These are phyloP conservation scores for Anisognathus igniventris DNA, from an alignment of 2,797 vertebrate genomes.

Conservation along the genomic window DNA sequence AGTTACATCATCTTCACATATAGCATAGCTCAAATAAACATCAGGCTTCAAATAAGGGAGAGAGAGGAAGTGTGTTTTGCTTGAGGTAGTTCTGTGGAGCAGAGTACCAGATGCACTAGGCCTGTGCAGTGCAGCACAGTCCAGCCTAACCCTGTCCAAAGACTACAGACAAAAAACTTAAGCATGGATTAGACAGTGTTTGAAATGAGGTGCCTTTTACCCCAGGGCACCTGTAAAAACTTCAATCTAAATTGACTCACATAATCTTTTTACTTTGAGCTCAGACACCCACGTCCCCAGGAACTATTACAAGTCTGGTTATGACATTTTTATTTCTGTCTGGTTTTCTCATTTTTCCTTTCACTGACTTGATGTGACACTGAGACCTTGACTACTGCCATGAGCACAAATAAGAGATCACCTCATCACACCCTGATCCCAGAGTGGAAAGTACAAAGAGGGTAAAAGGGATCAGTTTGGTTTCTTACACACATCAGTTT, in stretches of 20 bases:
- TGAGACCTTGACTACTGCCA: neutral
- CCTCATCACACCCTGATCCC: neutral
- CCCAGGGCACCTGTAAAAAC: neutral
- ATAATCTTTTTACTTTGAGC: neutral
- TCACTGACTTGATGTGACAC: neutral
- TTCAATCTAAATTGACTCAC: neutral
- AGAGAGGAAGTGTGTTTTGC: neutral
- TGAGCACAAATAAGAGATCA: neutral
- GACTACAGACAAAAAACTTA: neutral
- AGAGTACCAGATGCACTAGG: neutral
- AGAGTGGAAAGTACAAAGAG: neutral
- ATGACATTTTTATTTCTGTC: slow-evolving; percentile 6
- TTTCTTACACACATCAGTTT: neutral
- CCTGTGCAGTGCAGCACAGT: neutral
- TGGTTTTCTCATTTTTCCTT: slow-evolving; percentile 15
- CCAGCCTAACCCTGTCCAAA: neutral
- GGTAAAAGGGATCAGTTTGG: neutral
- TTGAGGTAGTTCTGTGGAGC: neutral
- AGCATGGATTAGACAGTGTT: neutral
- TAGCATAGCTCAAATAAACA: slow-evolving; percentile 44
- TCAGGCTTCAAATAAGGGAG: neutral
- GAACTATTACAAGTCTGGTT: neutral
- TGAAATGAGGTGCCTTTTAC: neutral
- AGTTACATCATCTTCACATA: slow-evolving; percentile 43
- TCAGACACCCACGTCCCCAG: neutral